A percentile compares a stretch with the other conserved stretches of the same genome.
These are phyloP conservation scores for Anastatus disparis DNA, from an alignment of 1,140 invertebrate genomes.

Conservation along the genomic window DNA sequence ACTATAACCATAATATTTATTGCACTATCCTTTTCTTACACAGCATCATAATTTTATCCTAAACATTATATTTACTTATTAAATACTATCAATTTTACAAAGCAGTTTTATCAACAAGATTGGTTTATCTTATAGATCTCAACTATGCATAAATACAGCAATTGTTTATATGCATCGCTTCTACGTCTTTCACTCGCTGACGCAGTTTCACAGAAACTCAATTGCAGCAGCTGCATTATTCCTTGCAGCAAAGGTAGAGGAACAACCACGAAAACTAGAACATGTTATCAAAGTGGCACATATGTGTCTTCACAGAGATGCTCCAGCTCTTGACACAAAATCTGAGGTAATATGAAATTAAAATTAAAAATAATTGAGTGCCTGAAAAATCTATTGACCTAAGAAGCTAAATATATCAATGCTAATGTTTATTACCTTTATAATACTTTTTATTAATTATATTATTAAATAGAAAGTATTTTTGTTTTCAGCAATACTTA, in stretches of 20 bases:
- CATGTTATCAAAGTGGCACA: slow-evolving; percentile 93
- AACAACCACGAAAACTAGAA: slow-evolving; percentile 95
- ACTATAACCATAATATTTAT: too few species aligned
- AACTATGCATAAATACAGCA: slow-evolving; percentile 92
- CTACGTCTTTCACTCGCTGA: slow-evolving; percentile 94
- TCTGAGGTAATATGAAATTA: slow-evolving; percentile 73
- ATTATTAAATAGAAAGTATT: slow-evolving; percentile 15
- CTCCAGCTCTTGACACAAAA: slow-evolving; percentile 73
- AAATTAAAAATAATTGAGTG: neutral
- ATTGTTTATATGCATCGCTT: slow-evolving; percentile 99
- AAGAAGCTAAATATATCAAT: neutral
- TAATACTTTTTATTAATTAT: neutral
- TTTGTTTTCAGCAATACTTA: slow-evolving; percentile 74
- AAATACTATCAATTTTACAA: too few species aligned
- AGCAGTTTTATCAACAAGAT: too few species aligned
- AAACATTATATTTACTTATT: too few species aligned
- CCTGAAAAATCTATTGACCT: neutral
- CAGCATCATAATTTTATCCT: too few species aligned
- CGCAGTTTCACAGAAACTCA: slow-evolving; percentile 84
- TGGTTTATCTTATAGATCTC: too few species aligned
- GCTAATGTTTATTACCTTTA: neutral
- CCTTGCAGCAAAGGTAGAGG: slow-evolving; percentile 96
- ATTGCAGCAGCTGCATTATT: slow-evolving; percentile 90
- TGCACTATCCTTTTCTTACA: too few species aligned
- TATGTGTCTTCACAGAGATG: slow-evolving; percentile 78